Conservation (phyloP, 1,140 invertebrate genomes). For the Doryteuthis pealeii region DNA sequence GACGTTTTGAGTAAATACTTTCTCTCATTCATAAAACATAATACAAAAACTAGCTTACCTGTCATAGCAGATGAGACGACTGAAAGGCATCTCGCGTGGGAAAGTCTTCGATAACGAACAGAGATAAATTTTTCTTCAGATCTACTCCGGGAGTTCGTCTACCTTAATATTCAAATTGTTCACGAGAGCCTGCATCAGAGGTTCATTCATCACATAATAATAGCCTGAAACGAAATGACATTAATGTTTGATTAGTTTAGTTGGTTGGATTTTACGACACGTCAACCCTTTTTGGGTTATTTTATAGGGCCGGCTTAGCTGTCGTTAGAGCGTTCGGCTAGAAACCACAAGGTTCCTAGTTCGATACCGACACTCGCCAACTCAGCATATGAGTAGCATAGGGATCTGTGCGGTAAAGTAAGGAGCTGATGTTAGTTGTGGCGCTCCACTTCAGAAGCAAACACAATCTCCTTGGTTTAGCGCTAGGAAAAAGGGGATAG, state of each 20-base stretch:
- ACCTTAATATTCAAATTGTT: conserved; percentile 23
- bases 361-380: no score
- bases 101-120: conserved; percentile 55
- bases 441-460: no score
- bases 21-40: background rate
- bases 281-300: no score
- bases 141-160: conserved; percentile 45
- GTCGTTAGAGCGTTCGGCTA: background rate
- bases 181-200: background rate
- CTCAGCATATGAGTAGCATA: no score
- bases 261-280: no score
- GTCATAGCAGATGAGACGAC: conserved; percentile 47
- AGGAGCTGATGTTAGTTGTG: no score
- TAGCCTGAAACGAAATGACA: background rate
- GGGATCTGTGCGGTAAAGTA: no score
- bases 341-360: no score
- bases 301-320: background rate
- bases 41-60: conserved; percentile 29
- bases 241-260: background rate
- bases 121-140: conserved; percentile 45
- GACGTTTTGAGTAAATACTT: no score
- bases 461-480: no score
- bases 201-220: background rate
- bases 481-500: no score
- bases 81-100: conserved; percentile 37